Evolutionary conservation across 2,113 vertebrate genomes (phyloP).

Genomic region (Peromyscus californicus): DNA sequence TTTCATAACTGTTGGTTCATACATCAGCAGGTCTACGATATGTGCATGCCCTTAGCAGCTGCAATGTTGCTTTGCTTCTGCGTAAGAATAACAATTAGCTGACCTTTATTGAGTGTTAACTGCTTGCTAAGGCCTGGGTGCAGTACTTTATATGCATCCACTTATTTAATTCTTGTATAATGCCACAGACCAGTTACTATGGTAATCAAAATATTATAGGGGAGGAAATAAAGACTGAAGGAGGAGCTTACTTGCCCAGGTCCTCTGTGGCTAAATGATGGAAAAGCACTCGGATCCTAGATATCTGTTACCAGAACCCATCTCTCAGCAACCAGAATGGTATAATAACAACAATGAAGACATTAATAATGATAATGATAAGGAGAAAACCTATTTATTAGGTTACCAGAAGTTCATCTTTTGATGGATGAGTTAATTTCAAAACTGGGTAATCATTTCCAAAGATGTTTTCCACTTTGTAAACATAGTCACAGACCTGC

Average conservation of each 20-base stretch:
- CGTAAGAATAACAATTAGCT: background rate
- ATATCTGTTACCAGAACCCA: accelerated
- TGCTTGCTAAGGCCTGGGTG: background rate
- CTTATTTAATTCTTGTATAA: constrained; percentile 77
- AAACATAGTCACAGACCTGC: background rate
- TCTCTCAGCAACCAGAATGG: background rate
- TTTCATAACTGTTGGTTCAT: background rate
- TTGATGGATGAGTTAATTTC: background rate
- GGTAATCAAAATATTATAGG: background rate
- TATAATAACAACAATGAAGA: background rate
- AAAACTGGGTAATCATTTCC: background rate
- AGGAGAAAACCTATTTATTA: background rate
- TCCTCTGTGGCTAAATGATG: background rate
- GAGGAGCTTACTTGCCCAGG: background rate
- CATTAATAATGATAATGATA: background rate
- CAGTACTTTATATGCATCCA: background rate
- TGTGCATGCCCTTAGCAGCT: background rate
- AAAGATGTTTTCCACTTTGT: background rate
- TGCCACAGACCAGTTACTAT: constrained; percentile 52
- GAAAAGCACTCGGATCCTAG: background rate
- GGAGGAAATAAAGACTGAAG: constrained; percentile 63
- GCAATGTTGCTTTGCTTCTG: background rate
- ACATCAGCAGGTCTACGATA: background rate
- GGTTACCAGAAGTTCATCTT: background rate
- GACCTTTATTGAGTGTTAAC: background rate